phyloP scores from a whole-genome alignment of 2,888 invertebrate genomes.

The Romanomermis culicivorax region DNA sequence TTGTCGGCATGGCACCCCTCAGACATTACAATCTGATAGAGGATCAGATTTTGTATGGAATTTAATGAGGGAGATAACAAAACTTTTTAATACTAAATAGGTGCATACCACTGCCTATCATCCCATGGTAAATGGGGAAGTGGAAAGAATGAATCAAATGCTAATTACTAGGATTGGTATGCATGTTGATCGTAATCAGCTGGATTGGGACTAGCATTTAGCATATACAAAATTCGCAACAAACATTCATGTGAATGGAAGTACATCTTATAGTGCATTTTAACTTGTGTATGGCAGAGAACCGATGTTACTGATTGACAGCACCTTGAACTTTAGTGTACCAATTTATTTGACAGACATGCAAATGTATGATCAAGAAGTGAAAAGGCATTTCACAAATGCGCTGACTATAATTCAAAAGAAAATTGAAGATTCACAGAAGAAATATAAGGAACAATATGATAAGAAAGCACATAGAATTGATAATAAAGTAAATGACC shows the following conservation, averaged over 20 bases:
- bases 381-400: no score
- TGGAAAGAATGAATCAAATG: conserved; percentile 14
- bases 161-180: conserved; percentile 14
- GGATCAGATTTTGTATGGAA: background rate
- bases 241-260: conserved; percentile 13
- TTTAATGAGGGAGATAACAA: background rate
- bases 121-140: conserved; percentile 13
- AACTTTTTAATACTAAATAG: background rate
- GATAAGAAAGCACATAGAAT: background rate
- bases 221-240: conserved; percentile 16
- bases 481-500: background rate
- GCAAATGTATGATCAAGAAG: no score
- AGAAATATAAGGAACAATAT: background rate
- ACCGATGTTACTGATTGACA: conserved; percentile 10
- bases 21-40: background rate
- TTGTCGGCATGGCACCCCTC: background rate
- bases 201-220: conserved; percentile 20
- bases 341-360: no score
- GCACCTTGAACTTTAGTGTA: background rate
- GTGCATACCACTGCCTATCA: conserved; percentile 11
- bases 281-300: conserved; percentile 13
- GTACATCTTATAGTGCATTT: conserved; percentile 15
- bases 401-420: no score
- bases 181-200: conserved; percentile 16
- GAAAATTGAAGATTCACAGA: background rate